Evolutionary conservation across 2,888 invertebrate species (phyloP), one percentile per base, ranked within the genome.

Genomic region (Coenonympha arcania): DNA sequence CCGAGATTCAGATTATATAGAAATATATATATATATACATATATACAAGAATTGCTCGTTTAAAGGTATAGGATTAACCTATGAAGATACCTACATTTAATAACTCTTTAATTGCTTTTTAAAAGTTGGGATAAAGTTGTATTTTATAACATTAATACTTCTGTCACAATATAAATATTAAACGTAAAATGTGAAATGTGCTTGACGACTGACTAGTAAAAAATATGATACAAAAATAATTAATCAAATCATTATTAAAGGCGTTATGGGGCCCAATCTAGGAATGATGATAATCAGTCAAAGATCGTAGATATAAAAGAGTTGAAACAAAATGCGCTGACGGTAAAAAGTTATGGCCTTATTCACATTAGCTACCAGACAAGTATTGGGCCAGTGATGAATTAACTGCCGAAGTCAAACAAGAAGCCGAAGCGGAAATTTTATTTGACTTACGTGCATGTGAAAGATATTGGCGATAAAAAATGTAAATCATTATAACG

Each of bases 111-210:
- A 39, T 16, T 9, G 15, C 8, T 39, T 36, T 24, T 39, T 15
- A 39, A 20, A 24, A 9, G 22, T 39, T n/a, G n/a, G n/a, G n/a
- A n/a, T n/a, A 9, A 24, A 39, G 9, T 24, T 36, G 46, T 39
- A 9, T 37, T 45, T 45, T 45, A 30, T 46, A 28, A 46, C 22
- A 46, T 46, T 20, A 36, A 16, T 28, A 30, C 16, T 13, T 18
- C 20, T 48, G 47, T 48, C 47, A 48, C 22, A 34, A 42, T 48
- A 34, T n/a, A n/a, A n/a, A n/a, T 36, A 48, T 42, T 34, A 48
- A 36, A 34, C 19, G 19, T 18, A 36, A 48, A 33, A 42, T 42
- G 5, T 34, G 26, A 34, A 26, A 13, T 19, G 18, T 16, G 26
- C 19, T 42, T 16, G 19, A 26, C 34, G n/a, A n/a, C n/a, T n/a